A percentile compares a stretch with the other conserved stretches of the same genome.
phyloP scores from a whole-genome alignment of 2,888 invertebrate species.

The Sepiola atlantica region DNA sequence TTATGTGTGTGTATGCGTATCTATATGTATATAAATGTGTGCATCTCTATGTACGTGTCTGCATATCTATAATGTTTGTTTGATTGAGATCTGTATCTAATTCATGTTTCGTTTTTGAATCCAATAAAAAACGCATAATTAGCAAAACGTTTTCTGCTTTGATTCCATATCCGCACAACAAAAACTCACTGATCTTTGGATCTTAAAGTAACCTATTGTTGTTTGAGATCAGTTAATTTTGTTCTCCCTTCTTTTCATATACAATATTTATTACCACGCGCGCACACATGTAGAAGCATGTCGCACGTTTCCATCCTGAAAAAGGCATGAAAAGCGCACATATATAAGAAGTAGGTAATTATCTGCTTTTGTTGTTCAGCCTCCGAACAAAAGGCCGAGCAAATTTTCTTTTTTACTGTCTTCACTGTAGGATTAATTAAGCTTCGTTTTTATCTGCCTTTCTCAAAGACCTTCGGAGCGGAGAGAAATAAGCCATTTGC shows the following conservation, averaged over 20 bases:
- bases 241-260: background rate
- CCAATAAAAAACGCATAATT: background rate
- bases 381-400: background rate
- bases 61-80: background rate
- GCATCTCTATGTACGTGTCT: background rate
- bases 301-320: background rate
- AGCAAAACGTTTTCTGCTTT: background rate
- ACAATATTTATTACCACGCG: background rate
- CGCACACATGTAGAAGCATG: background rate
- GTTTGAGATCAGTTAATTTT: background rate
- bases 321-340: background rate
- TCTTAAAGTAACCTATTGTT: background rate
- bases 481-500: background rate
- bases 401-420: background rate
- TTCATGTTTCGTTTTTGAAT: background rate
- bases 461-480: background rate
- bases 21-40: too few species aligned
- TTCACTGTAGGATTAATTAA: background rate
- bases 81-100: background rate
- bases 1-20: too few species aligned
- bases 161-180: background rate
- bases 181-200: background rate
- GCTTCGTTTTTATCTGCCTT: background rate
- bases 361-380: background rate
- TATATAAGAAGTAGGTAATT: conserved; percentile 1